Conservation (phyloP, 2,888 invertebrate species). For the Craniophora ligustri region DNA sequence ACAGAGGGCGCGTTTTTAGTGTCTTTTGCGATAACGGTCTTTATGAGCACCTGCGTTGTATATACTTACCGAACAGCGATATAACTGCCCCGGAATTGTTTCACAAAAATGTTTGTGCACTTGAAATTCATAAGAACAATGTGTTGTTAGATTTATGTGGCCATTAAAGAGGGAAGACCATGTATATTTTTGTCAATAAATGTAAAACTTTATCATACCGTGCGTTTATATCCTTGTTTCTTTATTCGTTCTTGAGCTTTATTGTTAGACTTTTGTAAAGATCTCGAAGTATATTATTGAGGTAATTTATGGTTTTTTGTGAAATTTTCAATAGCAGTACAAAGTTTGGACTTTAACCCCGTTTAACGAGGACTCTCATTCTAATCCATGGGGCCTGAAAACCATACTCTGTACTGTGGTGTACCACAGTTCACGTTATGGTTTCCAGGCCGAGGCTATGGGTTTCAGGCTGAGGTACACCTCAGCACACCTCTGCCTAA, state of each 20-base stretch:
- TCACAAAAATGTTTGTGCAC: constrained; percentile 14
- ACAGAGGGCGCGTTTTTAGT: constrained; percentile 62
- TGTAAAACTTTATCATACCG: constrained; percentile 19
- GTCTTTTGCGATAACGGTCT: constrained; percentile 65
- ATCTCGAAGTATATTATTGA: constrained; percentile 3
- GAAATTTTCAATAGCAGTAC: no score
- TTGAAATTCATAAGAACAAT: constrained; percentile 26
- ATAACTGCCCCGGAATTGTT: constrained; percentile 24
- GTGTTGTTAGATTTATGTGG: constrained; percentile 27
- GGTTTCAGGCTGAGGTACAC: no score
- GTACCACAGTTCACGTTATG: no score
- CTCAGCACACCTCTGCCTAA: no score
- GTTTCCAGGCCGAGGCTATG: no score
- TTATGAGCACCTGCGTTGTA: constrained; percentile 66
- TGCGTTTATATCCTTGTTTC: constrained; percentile 3
- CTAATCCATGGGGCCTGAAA: no score
- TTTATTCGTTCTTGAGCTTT: constrained; percentile 9
- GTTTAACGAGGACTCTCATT: no score
- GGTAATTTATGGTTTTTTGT: neutral
- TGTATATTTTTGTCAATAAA: constrained; percentile 26
- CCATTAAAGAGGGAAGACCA: constrained; percentile 23
- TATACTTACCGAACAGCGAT: constrained; percentile 58
- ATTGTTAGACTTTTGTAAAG: constrained; percentile 3
- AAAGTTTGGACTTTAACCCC: no score
- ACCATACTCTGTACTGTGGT: no score